These are phyloP conservation scores for cattle (Bos taurus) DNA, from an alignment of 2,113 vertebrate species.

Conservation along the genomic window ARS-UCD2.0 NC_037329.1:14453501-14454000, in stretches of 20 bases:
- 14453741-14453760: neutral
- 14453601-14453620: slow-evolving; percentile 48
- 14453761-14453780: neutral
- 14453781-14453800: slow-evolving; percentile 49
- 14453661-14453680: neutral
- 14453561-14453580: neutral
- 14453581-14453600: slow-evolving; percentile 33
- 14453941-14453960: neutral
- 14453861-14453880: neutral
- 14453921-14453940: neutral
- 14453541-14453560: slow-evolving; percentile 47
- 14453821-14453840: slow-evolving; percentile 32
- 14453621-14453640: neutral
- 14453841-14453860: neutral
- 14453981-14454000: neutral
- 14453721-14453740: slow-evolving; percentile 27
- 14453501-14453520: slow-evolving; percentile 41
- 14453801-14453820: slow-evolving; percentile 53
- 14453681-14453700: slow-evolving; percentile 8
- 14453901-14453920: neutral
- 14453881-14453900: neutral
- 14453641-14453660: slow-evolving; percentile 1
- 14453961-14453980: neutral
- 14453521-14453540: slow-evolving; percentile 46
- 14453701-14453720: slow-evolving; percentile 17